Percentiles rank a stretch among this genome's conserved stretches.
phyloP scores from a whole-genome alignment of 2,888 invertebrate species.

The Heliconius ismenius region DNA sequence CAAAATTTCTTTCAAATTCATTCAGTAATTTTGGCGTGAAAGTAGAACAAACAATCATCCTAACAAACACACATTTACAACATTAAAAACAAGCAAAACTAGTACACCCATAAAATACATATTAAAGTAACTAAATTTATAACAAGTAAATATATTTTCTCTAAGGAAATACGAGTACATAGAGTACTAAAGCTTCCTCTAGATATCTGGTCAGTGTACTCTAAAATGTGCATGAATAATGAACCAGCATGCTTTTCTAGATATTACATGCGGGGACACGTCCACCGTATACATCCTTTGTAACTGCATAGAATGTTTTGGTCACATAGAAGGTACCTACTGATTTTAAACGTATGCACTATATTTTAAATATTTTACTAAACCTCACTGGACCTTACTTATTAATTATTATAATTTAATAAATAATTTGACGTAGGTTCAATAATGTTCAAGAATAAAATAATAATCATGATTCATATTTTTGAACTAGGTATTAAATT shows the following conservation, averaged over 20 bases:
- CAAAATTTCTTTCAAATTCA: too few species aligned
- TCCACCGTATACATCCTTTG: constrained; percentile 22
- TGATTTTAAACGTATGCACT: background rate
- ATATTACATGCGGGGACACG: constrained; percentile 34
- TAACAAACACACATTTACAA: too few species aligned
- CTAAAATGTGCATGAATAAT: constrained; percentile 36
- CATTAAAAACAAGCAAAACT: too few species aligned
- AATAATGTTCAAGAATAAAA: too few species aligned
- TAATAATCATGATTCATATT: too few species aligned
- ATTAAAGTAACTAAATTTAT: background rate
- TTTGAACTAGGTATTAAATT: too few species aligned
- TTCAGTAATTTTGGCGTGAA: too few species aligned
- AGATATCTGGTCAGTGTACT: constrained; percentile 23
- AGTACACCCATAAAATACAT: background rate
- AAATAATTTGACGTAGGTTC: too few species aligned
- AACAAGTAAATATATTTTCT: background rate
- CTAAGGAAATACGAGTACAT: constrained; percentile 13
- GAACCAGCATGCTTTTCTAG: constrained; percentile 28
- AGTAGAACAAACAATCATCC: too few species aligned
- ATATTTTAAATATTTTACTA: background rate
- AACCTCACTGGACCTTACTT: background rate
- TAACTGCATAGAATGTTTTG: constrained; percentile 14
- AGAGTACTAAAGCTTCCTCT: constrained; percentile 12
- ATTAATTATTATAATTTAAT: background rate
- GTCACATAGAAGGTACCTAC: background rate